Conservation (phyloP, 2,113 vertebrate genomes). For the Eulemur macaco region DNA sequence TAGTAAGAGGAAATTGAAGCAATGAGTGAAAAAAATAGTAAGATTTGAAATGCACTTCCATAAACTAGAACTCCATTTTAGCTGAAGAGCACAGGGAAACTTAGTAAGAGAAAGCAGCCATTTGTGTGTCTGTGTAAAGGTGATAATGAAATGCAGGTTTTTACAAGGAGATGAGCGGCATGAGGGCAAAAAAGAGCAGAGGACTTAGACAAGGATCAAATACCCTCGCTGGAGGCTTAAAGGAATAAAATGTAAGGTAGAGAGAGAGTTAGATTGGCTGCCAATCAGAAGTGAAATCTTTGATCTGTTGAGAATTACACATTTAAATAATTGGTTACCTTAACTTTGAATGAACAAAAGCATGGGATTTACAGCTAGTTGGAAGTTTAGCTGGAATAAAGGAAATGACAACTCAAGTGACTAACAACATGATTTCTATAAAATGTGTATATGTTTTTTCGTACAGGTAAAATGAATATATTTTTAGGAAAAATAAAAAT, state of each 20-base stretch:
- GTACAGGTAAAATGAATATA: conserved; percentile 22
- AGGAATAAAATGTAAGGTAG: conserved; percentile 59
- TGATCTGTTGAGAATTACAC: conserved; percentile 60
- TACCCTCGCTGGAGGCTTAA: conserved; percentile 59
- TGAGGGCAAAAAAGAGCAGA: conserved; percentile 48
- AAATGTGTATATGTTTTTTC: background rate
- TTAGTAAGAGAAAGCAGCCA: conserved; percentile 60
- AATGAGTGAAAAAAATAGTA: conserved; percentile 24
- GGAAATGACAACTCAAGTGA: conserved; percentile 50
- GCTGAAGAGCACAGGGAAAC: conserved; percentile 22
- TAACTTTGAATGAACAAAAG: conserved; percentile 61
- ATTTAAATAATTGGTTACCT: conserved; percentile 75
- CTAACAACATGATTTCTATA: conserved; percentile 37
- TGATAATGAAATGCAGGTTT: conserved; percentile 63
- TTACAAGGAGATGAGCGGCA: conserved; percentile 52
- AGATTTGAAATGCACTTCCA: conserved; percentile 20
- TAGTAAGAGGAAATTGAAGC: conserved; percentile 50
- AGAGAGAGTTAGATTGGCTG: conserved; percentile 11
- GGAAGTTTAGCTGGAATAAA: conserved; percentile 55
- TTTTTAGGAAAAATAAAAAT: conserved; percentile 32
- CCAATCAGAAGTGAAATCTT: conserved; percentile 66
- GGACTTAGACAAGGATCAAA: conserved; percentile 68
- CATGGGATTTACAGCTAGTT: background rate
- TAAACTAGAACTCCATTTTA: conserved; percentile 27
- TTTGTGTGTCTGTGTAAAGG: conserved; percentile 28